These are phyloP conservation scores for Lasaia peninsularis DNA, from an alignment of 1,140 invertebrate genomes.

Conservation along the genomic window DNA sequence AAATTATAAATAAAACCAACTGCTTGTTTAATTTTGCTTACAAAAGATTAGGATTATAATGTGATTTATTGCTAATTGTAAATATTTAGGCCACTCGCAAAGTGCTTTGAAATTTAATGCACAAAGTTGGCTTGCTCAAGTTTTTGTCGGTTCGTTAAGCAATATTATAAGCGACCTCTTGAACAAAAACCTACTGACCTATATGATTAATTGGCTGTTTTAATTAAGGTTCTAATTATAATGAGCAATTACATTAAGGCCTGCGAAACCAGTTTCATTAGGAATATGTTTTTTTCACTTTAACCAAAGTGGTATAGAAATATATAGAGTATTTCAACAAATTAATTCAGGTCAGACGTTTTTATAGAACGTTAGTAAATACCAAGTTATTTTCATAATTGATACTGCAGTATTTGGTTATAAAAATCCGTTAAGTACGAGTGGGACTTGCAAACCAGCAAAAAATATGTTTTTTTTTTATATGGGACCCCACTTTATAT, in stretches of 20 bases:
- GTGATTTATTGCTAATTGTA: conserved; percentile 45
- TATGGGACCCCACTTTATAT: too few species aligned
- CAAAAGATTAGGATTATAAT: conserved; percentile 49
- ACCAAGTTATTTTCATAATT: too few species aligned
- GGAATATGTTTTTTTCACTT: too few species aligned
- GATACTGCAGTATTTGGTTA: too few species aligned
- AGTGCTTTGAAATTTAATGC: conserved; percentile 25
- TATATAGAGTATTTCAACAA: too few species aligned
- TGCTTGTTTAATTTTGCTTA: conserved; percentile 60
- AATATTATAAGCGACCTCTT: conserved; percentile 21
- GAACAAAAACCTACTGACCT: conserved; percentile 21
- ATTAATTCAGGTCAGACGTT: too few species aligned
- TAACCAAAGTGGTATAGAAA: too few species aligned
- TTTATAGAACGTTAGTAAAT: too few species aligned
- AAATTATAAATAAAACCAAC: conserved; percentile 8
- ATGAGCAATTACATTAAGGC: conserved; percentile 1
- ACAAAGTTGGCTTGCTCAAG: conserved; percentile 18
- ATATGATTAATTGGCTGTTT: conserved; percentile 18
- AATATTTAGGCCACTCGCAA: conserved; percentile 25
- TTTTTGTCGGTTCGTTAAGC: conserved; percentile 30
- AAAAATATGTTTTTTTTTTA: too few species aligned
- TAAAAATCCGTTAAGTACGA: too few species aligned
- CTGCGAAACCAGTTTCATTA: neutral
- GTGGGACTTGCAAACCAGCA: too few species aligned
- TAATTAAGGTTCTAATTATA: conserved; percentile 2